Evolutionary conservation across 2,888 invertebrate genomes (phyloP), one percentile per base, ranked within the genome.

Genomic region (Stenchaetothrips biformis): DNA sequence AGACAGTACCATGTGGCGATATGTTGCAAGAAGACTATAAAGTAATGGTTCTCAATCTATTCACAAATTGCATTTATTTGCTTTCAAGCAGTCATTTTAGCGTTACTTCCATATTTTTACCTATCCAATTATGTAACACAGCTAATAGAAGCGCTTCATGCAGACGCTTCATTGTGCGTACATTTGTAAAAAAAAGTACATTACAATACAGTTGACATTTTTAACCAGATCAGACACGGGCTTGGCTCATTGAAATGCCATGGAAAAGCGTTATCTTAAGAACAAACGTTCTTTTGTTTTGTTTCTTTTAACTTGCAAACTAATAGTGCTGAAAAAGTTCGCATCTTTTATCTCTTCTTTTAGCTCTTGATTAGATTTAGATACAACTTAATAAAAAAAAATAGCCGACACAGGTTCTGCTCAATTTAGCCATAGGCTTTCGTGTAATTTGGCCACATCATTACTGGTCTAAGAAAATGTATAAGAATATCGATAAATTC

Each of bases 341-440:
- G 67, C 67, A 74, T 74, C 67, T 74, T 74, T 74, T 74, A 74
- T 74, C 25, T 25, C 21, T 74, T 74, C 67, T 74, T 25, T 74
- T 74, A 74, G 67, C 67, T 74, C 67, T 74, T 25, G 25, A 74
- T 21, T 74, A 74, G 67, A 25, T 25, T 74, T 74, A 74, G 67
- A 21, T 74, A 59, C 59, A 74, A 74, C 21, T 74, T 21, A 74
- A 25, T 74, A 74, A 25, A 37, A 37, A 37, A 21, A 74, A 74
- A 25, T 74, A 74, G 67, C 67, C 67, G 25, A 74, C 67, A 74
- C 67, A 74, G 21, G 25, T 74, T 74, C 67, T 74, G 67, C 67
- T 74, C 67, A 74, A 74, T 74, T 74, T 74, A 74, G 67, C 67
- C 67, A 74, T 74, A 74, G 67, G 67, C 67, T 74, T 74, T 74